Conservation (phyloP, 2,797 vertebrate genomes). For the Vespertilio murinus region DNA sequence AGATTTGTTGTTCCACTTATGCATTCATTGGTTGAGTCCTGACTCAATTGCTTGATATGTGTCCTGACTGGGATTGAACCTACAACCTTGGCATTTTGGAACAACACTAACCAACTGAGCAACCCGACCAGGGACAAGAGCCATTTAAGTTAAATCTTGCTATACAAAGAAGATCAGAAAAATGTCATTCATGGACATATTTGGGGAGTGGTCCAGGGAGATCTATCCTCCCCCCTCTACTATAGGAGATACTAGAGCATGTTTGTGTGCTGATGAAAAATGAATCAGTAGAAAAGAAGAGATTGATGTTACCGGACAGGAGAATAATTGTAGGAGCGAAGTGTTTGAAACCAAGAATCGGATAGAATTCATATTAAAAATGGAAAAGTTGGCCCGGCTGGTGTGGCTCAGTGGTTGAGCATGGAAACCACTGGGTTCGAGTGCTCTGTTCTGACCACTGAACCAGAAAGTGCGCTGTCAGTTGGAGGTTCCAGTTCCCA, state of each 20-base stretch:
- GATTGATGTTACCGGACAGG: background rate
- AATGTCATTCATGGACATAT: background rate
- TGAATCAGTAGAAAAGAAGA: background rate
- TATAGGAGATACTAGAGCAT: background rate
- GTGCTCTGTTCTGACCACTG: background rate
- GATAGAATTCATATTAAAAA: conserved; percentile 1
- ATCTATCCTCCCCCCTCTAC: fast-evolving
- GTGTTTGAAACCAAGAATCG: background rate
- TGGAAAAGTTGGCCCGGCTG: background rate
- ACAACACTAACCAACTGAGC: background rate
- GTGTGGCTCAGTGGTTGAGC: background rate
- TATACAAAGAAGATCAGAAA: background rate
- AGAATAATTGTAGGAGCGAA: background rate
- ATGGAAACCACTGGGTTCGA: too few species aligned
- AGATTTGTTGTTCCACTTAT: background rate
- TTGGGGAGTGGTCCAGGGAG: background rate
- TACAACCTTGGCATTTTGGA: background rate
- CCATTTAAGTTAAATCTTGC: background rate
- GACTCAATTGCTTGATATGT: background rate
- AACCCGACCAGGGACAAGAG: background rate
- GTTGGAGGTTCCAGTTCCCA: background rate
- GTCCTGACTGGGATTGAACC: background rate
- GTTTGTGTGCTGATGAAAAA: conserved; percentile 1
- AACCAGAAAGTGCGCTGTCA: background rate
- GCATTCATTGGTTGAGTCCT: background rate